phyloP scores from a whole-genome alignment of 2,113 vertebrate genomes.

The Athene cunicularia region DNA sequence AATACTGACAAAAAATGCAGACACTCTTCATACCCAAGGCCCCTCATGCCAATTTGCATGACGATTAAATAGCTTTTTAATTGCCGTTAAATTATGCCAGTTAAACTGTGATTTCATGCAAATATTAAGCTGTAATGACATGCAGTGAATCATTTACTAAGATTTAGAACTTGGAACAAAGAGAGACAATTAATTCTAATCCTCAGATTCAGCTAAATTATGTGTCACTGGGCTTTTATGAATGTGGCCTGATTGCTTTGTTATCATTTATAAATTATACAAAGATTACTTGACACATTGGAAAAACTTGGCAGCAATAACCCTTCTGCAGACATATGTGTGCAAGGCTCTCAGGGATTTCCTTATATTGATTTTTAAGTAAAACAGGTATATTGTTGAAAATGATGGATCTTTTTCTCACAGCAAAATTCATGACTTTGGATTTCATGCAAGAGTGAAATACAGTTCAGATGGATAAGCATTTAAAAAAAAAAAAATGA shows the following conservation, averaged over 20 bases:
- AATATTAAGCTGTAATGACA: constrained; percentile 94
- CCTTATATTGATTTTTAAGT: constrained; percentile 30
- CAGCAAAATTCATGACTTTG: not conserved
- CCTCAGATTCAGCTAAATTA: constrained; percentile 79
- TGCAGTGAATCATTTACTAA: constrained; percentile 89
- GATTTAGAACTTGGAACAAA: constrained; percentile 89
- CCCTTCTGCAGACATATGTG: constrained; percentile 55
- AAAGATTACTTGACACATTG: constrained; percentile 71
- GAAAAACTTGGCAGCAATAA: constrained; percentile 61
- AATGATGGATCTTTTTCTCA: not conserved
- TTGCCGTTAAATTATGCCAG: constrained; percentile 92
- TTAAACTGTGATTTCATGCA: constrained; percentile 97
- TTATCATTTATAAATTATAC: constrained; percentile 80
- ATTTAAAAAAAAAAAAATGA: not conserved
- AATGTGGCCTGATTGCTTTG: constrained; percentile 81
- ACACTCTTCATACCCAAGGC: constrained; percentile 73
- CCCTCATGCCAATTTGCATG: constrained; percentile 83
- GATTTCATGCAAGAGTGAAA: not conserved
- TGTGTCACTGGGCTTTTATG: constrained; percentile 79
- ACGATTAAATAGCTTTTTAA: constrained; percentile 94
- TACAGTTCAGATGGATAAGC: not conserved
- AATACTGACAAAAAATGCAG: constrained; percentile 31
- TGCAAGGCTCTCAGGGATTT: constrained; percentile 49
- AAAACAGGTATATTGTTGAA: constrained; percentile 34
- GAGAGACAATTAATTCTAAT: constrained; percentile 89